Conservation (phyloP, 2,113 vertebrate species). For the Epinephelus cyanopodus region DNA sequence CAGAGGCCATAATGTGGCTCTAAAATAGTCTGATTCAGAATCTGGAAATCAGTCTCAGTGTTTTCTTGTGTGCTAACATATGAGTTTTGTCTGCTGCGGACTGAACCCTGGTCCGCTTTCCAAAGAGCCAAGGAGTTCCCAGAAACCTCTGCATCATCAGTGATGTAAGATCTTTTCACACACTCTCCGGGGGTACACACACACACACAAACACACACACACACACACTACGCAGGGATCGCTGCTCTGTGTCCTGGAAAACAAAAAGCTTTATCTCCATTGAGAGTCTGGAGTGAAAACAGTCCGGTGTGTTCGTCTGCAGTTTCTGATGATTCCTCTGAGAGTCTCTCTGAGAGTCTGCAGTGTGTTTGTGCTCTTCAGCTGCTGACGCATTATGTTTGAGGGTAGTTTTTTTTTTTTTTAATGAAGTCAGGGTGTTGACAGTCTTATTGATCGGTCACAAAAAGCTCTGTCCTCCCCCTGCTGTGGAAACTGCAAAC, state of each 20-base stretch:
- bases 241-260: no score
- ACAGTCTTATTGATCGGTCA: background rate
- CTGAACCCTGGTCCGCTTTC: background rate
- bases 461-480: background rate
- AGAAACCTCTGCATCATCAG: constrained; percentile 48
- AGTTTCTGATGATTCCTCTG: background rate
- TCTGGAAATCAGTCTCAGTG: background rate
- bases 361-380: background rate
- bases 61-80: no score
- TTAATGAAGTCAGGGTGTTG: background rate
- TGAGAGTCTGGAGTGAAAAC: no score
- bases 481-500: background rate
- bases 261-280: no score
- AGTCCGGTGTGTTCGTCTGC: background rate
- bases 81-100: constrained; percentile 2
- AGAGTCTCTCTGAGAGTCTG: background rate
- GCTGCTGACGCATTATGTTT: background rate
- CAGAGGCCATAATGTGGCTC: no score
- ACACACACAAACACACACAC: background rate
- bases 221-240: background rate
- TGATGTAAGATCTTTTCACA: constrained; percentile 41
- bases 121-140: constrained; percentile 5
- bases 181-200: background rate
- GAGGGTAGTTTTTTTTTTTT: background rate
- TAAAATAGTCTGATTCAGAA: no score